A percentile compares a stretch with the other conserved stretches of the same genome.
These are phyloP conservation scores for Ara ararauna DNA, from an alignment of 2,797 vertebrate genomes.

Conservation along the genomic window DNA sequence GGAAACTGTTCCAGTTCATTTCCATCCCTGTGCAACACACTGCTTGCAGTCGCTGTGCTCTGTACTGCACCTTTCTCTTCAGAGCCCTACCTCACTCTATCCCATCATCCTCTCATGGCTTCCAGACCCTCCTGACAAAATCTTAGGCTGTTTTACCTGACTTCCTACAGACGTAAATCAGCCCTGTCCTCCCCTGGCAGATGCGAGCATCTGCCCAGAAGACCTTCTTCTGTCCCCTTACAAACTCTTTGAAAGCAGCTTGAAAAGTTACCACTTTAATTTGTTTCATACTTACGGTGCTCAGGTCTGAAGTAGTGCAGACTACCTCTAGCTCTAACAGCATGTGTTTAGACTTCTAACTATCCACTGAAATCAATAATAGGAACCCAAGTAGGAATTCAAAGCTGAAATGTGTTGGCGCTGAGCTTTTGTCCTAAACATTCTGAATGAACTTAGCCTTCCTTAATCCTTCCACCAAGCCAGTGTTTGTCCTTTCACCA, in stretches of 20 bases:
- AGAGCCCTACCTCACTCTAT: not conserved
- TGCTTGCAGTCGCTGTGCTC: rapidly evolving
- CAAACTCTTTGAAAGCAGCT: not conserved
- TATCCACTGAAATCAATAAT: not conserved
- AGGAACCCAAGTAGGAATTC: not conserved
- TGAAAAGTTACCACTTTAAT: not conserved
- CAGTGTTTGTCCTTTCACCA: not conserved
- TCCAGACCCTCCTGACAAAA: not conserved
- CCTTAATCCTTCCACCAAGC: conserved; percentile 25
- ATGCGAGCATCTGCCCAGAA: not conserved
- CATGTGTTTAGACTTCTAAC: not conserved
- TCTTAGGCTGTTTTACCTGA: not conserved
- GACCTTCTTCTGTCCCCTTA: not conserved
- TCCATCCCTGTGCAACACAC: not conserved
- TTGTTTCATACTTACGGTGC: rapidly evolving
- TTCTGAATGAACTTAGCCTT: conserved; percentile 15
- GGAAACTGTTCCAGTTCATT: not conserved
- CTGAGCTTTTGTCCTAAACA: not conserved
- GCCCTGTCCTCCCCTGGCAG: not conserved
- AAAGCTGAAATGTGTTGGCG: not conserved
- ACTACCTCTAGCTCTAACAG: not conserved
- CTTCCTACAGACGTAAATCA: not conserved
- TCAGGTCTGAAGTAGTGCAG: not conserved
- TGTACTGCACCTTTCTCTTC: rapidly evolving
- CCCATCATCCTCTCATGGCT: not conserved